A percentile compares a stretch with the other conserved stretches of the same genome.
Evolutionary conservation across 2,113 vertebrate species (phyloP).

Genomic region (Protomyctophum bolini): DNA sequence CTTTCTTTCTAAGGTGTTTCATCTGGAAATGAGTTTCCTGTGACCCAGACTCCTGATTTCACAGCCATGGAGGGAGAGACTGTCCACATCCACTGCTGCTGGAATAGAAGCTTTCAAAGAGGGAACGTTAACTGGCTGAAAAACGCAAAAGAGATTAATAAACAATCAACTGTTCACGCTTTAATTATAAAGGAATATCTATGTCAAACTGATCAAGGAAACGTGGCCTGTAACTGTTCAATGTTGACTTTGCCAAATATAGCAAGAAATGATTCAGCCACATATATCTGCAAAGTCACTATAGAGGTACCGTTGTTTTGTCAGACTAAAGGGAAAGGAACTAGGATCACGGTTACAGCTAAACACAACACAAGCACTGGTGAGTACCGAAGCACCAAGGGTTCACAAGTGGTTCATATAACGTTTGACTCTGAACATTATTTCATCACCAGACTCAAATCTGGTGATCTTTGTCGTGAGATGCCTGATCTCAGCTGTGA

Average conservation of each 20-base stretch:
- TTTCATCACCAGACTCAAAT: too few species aligned
- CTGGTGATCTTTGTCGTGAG: too few species aligned
- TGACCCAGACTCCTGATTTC: slow-evolving; percentile 24
- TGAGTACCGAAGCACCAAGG: background rate
- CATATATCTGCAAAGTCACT: background rate
- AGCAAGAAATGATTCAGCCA: background rate
- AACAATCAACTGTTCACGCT: rapidly evolving
- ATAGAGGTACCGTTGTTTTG: rapidly evolving
- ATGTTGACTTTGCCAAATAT: background rate
- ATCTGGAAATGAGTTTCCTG: background rate
- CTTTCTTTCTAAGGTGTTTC: slow-evolving; percentile 10
- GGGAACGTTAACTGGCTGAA: rapidly evolving
- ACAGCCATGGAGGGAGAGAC: rapidly evolving
- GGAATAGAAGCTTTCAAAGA: rapidly evolving
- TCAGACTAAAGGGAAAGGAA: rapidly evolving
- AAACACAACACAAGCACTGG: background rate
- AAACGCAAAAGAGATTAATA: rapidly evolving
- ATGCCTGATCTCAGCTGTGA: too few species aligned
- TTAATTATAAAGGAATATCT: rapidly evolving
- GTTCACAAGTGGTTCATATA: background rate
- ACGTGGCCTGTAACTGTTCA: rapidly evolving
- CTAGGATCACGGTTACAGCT: slow-evolving; percentile 27
- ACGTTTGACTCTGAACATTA: background rate
- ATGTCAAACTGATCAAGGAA: rapidly evolving
- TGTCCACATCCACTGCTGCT: slow-evolving; percentile 29